These are phyloP conservation scores for Zaprionus davidi DNA, from an alignment of 1,140 invertebrate genomes.

Conservation along the genomic window DNA sequence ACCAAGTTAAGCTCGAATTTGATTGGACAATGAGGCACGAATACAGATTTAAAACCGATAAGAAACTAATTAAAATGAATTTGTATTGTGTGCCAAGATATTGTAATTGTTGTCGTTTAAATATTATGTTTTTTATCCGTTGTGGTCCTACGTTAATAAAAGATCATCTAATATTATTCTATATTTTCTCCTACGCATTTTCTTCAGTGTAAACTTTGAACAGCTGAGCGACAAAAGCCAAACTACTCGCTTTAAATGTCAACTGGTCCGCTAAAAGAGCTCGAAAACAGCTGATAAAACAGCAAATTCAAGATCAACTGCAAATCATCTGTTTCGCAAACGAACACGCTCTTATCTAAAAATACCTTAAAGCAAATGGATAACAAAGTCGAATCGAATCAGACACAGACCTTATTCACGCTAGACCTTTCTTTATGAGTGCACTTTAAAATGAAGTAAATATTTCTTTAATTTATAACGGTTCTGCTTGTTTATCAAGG, in stretches of 20 bases:
- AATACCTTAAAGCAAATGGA: background rate
- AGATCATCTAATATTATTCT: too few species aligned
- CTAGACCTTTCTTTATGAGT: too few species aligned
- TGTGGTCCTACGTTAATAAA: too few species aligned
- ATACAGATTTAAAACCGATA: too few species aligned
- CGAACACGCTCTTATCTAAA: background rate
- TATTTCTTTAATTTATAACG: background rate
- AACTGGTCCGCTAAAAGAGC: background rate
- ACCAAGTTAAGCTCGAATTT: too few species aligned
- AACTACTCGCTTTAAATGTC: conserved; percentile 1
- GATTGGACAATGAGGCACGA: too few species aligned
- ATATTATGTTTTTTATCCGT: too few species aligned
- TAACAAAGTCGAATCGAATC: background rate
- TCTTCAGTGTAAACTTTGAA: background rate
- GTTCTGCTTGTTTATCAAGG: background rate
- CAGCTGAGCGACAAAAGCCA: background rate
- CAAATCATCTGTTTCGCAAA: background rate
- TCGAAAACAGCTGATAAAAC: background rate
- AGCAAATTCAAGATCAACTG: conserved; percentile 2
- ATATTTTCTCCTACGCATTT: background rate
- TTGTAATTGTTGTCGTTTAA: too few species aligned
- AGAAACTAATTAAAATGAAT: too few species aligned
- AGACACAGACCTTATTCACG: too few species aligned
- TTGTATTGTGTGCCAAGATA: too few species aligned
- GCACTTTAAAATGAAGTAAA: too few species aligned